Base-by-base conservation (phyloP, 2,113 vertebrate genomes). In the Theristicus caerulescens region DNA sequence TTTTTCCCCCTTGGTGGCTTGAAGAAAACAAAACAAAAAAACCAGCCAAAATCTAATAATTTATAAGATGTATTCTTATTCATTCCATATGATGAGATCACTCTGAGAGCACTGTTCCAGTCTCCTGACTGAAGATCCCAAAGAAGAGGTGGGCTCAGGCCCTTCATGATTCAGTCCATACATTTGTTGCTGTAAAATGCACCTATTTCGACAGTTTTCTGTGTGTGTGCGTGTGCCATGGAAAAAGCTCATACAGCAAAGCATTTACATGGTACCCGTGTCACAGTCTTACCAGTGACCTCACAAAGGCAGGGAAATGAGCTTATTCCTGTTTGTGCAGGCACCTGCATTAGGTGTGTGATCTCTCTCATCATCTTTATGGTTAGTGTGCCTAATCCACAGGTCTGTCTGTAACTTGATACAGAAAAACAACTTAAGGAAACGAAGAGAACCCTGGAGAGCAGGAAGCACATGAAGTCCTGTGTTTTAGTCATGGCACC, bases 11-110 rank as follows among this genome's bases (percentile, higher is more conserved):
- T 74, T 3, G 3, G 36, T 54, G 31, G 8, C 31, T 78, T 73
- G 51, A 70, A 81, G 52, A 59, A 93, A 93, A 95, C 10, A 77
- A 88, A 88, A 61, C 44, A 72, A 46, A 82, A 82, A 72, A 61
- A 66, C 10, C 46, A 62, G 29, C 27, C 46, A 77, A 74, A 74
- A 32, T 47, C 49, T 72, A 57, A 52, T 66, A 31, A 67, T 54
- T 86, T 66, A 17, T 64, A 58, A 66, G 18, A 66, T 32, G 4
- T 72, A n/a, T 77, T 64, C 51, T 81, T 77, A 58, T 58, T 93
- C 40, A 47, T 5, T 69, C 9, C 6, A 7, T 17, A n/a, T 7
- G 7, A 66, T 61, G 52, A 88, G 29, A 82, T 92, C 46, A 84
- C 61, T 65, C 24, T 34, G 26, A 69, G 47, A 42, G 16, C 81